Evolutionary conservation across 1,140 invertebrate genomes (phyloP), one percentile per base, ranked within the genome.

Genomic region (Trichonephila clavipes): DNA sequence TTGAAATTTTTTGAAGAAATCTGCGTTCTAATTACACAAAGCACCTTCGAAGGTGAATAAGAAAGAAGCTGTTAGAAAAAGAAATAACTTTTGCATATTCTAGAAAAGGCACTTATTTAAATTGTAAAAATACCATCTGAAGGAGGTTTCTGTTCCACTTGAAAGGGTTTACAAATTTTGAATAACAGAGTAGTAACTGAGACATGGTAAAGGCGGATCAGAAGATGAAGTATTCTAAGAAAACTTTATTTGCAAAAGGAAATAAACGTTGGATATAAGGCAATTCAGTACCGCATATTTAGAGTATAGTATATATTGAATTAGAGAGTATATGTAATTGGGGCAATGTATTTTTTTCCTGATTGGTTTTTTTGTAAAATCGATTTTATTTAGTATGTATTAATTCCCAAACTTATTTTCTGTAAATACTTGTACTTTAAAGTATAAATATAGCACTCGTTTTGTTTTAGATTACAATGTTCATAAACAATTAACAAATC

Each of bases 11-110:
- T 21, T 14, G 82, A 58, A 83, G 44, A 83, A 83, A 59, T 10
- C 82, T 24, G 16, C 14, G 8, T 83, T 83, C 82, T 83, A 83
- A 83, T 83, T 83, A 83, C 72, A 77, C 28, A 77, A 77, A 59
- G 82, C 8, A 10, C 40, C 44, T n/a, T 58, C 19, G 21, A 8
- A 51, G n/a, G 5, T 12, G 34, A 77, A 83, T 19, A 58, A 83
- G 82, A 51, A 83, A 28, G 12, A n/a, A 77, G 72, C 21, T 64
- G 62, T 18, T 64, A 21, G 14, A 64, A 64, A 64, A 77, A 77
- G 24, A 77, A 77, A n/a, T 28, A 0, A 51, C 51, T 12, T 51
- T 51, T 44, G 12, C 18, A 18, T 5, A 82, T 16, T 51, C 44
- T 77, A n/a, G 21, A n/a, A 40, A 40, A 12, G 44, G 21, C 7